These are phyloP conservation scores for Unio pictorum DNA, from an alignment of 2,888 invertebrate genomes.

Conservation along the genomic window DNA sequence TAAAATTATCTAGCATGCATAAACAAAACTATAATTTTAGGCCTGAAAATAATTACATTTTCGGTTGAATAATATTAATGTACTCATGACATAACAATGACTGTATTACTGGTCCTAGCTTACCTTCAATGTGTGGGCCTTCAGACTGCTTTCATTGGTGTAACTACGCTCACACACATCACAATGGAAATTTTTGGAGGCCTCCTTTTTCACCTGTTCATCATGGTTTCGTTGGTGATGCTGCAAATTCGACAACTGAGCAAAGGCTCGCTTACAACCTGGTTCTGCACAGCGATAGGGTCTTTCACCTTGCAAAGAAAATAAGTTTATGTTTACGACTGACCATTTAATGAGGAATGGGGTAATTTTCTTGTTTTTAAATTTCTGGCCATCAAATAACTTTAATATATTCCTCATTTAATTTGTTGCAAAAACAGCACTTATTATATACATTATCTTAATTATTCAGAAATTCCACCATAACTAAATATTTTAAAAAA, in stretches of 20 bases:
- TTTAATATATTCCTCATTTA: not conserved
- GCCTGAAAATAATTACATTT: too few relatives aligned
- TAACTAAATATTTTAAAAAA: too few relatives aligned
- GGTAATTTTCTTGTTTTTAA: not conserved
- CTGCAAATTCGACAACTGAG: constrained; percentile 95
- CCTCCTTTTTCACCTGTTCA: constrained; percentile 88
- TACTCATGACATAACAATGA: not conserved
- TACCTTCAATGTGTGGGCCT: constrained; percentile 98
- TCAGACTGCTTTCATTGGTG: constrained; percentile 93
- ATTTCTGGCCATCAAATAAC: not conserved
- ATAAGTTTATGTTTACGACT: not conserved
- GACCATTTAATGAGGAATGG: too few relatives aligned
- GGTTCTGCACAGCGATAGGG: constrained; percentile 96
- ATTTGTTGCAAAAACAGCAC: not conserved
- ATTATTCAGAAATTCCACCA: too few relatives aligned
- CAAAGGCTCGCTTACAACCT: constrained; percentile 96
- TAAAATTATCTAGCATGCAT: too few relatives aligned
- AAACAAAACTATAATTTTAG: too few relatives aligned
- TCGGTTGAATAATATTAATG: too few relatives aligned
- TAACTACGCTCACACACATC: constrained; percentile 97
- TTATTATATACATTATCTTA: too few relatives aligned
- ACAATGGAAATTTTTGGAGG: constrained; percentile 88
- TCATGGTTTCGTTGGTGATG: constrained; percentile 97
- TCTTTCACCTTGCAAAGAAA: constrained; percentile 84
- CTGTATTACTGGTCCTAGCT: constrained; percentile 8